phyloP scores from a whole-genome alignment of 2,113 vertebrate genomes.

The Prietella phreatophila region DNA sequence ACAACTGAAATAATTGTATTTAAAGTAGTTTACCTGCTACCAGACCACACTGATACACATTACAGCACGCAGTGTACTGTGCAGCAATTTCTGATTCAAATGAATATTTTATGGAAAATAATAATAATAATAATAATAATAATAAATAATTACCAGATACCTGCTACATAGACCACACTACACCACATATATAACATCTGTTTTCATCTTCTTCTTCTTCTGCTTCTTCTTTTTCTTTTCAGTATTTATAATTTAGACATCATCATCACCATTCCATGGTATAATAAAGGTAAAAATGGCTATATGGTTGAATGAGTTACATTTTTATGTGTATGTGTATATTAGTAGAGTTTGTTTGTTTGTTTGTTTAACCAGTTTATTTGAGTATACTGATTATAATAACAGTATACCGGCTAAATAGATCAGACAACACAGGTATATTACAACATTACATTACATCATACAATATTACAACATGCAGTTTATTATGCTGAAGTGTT shows the following conservation, averaged over 20 bases:
- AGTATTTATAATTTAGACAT: not conserved
- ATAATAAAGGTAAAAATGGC: not conserved
- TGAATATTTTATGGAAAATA: not conserved
- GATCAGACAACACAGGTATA: not conserved
- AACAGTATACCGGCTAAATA: not conserved
- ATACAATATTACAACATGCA: not conserved
- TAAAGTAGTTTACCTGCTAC: not conserved
- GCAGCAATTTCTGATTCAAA: not conserved
- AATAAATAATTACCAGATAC: not conserved
- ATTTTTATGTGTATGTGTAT: not conserved
- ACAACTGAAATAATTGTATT: not conserved
- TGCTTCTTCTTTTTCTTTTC: not conserved
- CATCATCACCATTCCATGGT: not conserved
- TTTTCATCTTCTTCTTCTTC: not conserved
- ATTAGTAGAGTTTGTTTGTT: not conserved
- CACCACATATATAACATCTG: not conserved
- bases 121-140: too few species aligned
- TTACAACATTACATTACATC: not conserved
- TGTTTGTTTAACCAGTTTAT: not conserved
- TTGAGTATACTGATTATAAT: not conserved
- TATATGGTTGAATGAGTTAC: not conserved
- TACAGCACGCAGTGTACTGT: not conserved
- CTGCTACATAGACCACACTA: not conserved
- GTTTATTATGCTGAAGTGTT: not conserved
- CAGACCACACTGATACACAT: not conserved